These are phyloP conservation scores for Gryllus longicercus DNA, from an alignment of 2,888 invertebrate species.

Conservation along the genomic window DNA sequence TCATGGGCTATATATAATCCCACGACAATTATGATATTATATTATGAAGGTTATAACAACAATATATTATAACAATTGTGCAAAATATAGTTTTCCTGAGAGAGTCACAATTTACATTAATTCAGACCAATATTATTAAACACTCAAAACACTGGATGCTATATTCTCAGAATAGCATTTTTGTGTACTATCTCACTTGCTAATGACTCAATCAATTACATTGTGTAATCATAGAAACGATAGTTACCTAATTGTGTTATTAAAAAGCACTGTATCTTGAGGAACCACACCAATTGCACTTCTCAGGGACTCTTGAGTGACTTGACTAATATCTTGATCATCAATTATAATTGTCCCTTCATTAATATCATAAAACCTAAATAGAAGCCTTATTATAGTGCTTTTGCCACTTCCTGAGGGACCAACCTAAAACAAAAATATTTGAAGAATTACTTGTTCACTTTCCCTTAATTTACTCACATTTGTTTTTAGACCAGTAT, in stretches of 20 bases:
- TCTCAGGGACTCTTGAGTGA: constrained; percentile 80
- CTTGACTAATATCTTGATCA: constrained; percentile 81
- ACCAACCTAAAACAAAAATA: constrained; percentile 62
- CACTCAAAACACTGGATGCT: no score
- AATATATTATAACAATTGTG: no score
- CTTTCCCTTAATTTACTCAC: no score
- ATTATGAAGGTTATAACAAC: no score
- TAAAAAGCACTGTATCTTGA: constrained; percentile 94
- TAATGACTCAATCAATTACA: no score
- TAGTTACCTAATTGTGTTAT: constrained; percentile 75
- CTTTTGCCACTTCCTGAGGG: constrained; percentile 93
- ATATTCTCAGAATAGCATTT: no score
- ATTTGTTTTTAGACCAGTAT: not conserved
- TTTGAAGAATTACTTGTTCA: not conserved
- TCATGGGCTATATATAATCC: no score
- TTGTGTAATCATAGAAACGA: not conserved
- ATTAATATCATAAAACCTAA: constrained; percentile 94
- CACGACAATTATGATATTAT: no score
- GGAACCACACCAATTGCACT: constrained; percentile 90
- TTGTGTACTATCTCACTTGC: no score
- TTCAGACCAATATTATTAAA: no score
- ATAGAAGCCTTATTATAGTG: constrained; percentile 89
- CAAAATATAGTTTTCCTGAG: no score
- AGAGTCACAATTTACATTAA: no score
- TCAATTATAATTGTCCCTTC: constrained; percentile 83